Evolutionary conservation across 2,113 vertebrate genomes (phyloP).

Genomic region (Furnarius figulus): DNA sequence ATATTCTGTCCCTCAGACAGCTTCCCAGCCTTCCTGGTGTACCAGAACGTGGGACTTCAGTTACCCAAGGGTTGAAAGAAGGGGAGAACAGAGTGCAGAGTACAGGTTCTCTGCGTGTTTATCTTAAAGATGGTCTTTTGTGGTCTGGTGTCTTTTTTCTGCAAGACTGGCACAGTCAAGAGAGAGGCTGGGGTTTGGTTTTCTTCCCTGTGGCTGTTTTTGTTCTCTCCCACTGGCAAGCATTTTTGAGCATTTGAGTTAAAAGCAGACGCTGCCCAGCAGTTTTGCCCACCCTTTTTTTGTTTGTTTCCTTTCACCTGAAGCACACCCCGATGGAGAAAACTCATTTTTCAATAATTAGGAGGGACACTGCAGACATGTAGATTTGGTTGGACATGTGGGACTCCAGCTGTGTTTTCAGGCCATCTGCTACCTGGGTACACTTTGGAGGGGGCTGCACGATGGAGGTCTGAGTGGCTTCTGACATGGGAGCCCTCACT

Average conservation of each 20-base stretch:
- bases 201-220: background rate
- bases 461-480: background rate
- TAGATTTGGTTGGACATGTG: background rate
- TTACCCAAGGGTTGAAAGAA: background rate
- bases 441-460: background rate
- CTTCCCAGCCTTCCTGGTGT: background rate
- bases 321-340: background rate
- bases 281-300: background rate
- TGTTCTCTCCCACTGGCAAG: background rate
- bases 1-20: background rate
- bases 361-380: background rate
- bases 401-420: accelerated
- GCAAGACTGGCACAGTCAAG: background rate
- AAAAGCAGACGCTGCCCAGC: background rate
- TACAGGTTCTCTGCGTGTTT: background rate
- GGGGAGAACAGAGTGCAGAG: background rate
- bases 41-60: background rate
- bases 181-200: background rate
- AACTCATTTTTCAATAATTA: background rate
- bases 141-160: background rate
- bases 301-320: background rate
- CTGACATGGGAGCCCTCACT: accelerated
- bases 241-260: background rate
- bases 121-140: background rate
- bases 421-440: background rate